Evolutionary conservation across 2,888 invertebrate genomes (phyloP), one percentile per base, ranked within the genome.

Genomic region (Halictus quadricinctus): DNA sequence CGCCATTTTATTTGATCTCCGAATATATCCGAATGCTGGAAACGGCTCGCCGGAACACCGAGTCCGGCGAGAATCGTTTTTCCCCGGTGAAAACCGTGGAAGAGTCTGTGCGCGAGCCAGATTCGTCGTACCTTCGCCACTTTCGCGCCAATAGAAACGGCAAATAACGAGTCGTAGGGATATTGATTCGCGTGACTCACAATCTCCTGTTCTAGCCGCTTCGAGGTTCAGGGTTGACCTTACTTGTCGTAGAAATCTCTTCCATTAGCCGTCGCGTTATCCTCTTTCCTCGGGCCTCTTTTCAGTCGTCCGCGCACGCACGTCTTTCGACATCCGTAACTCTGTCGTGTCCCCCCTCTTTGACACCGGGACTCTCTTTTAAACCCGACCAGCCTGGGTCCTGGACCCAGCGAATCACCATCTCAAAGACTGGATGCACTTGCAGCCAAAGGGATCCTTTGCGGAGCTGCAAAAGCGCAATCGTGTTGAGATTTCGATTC

Each of bases 181-280:
- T 91, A 91, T 91, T 87, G 91, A 91, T 92, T 91, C 78, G 88
- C 86, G 76, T 91, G 89, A 90, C 87, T 90, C 89, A 90, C 80
- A 89, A 88, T 88, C 87, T 89, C 81, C 72, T 73, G 48, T 89
- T 89, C 86, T 85, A 80, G 84, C 76, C 74, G 78, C 78, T 85
- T 66, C 82, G 78, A 78, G 80, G 82, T 80, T 84, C 89, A 88
- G 88, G 83, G 79, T 80, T 89, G 89, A 79, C 83, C 81, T 85
- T 88, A 82, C 79, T 79, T 79, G 73, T 72, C 64, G 41, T 70
- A 36, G 81, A 75, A 82, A 76, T 29, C 43, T 66, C 58, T 79
- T 50, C 84, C 79, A 74, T 84, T 84, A 83, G 64, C 48, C 21
- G 72, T 7, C 54, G 54, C 54, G 72, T 83, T 76, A 64, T 84